Conservation (phyloP, 2,888 invertebrate genomes). For the Lycocerus yunnanus region DNA sequence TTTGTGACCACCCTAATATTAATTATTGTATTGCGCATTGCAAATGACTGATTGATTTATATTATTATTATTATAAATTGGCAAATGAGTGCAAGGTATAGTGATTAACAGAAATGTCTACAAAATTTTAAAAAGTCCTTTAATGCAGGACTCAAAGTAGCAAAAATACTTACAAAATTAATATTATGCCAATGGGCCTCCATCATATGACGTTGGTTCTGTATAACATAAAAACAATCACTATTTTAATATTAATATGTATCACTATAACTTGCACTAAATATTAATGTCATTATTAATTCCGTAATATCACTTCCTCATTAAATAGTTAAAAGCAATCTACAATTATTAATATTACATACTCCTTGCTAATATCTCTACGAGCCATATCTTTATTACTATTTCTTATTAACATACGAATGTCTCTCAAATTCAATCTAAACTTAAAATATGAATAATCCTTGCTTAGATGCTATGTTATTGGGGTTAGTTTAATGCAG, state of each 20-base stretch:
- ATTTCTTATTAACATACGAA: background rate
- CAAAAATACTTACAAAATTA: constrained; percentile 41
- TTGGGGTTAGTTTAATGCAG: background rate
- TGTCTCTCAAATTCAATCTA: background rate
- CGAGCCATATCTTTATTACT: background rate
- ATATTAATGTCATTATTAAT: constrained; percentile 6
- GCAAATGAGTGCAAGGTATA: constrained; percentile 48
- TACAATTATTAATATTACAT: background rate
- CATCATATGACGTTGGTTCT: constrained; percentile 44
- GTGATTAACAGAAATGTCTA: constrained; percentile 38
- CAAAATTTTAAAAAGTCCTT: constrained; percentile 10
- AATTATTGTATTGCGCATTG: background rate
- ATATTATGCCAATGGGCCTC: constrained; percentile 35
- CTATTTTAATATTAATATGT: constrained; percentile 12
- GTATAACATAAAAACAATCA: constrained; percentile 39
- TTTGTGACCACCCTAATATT: constrained; percentile 8
- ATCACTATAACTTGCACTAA: constrained; percentile 49
- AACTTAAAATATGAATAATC: background rate
- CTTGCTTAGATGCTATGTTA: background rate
- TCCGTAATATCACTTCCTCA: background rate
- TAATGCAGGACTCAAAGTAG: constrained; percentile 11
- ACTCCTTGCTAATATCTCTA: background rate
- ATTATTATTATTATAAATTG: constrained; percentile 4
- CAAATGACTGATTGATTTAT: background rate
- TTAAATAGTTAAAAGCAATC: constrained; percentile 2